A percentile compares a stretch with the other conserved stretches of the same genome.
Conservation (phyloP, 2,797 vertebrate genomes). For the Chaenodraco wilsoni region DNA sequence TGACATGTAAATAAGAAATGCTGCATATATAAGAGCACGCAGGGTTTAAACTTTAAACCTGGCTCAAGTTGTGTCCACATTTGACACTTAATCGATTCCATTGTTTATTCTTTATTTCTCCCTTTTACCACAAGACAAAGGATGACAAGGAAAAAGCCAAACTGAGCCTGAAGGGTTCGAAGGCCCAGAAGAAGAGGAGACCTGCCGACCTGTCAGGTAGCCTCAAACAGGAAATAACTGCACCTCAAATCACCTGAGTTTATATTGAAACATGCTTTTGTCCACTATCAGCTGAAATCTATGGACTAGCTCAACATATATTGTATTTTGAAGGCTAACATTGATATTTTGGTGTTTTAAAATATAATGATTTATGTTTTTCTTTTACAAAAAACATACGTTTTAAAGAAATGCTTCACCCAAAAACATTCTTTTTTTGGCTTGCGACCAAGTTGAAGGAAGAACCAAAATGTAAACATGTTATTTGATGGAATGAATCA, state of each 20-base stretch:
- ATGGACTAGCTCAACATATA: neutral
- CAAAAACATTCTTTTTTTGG: too few relatives aligned
- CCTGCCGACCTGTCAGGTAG: conserved; percentile 85
- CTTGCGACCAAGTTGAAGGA: too few relatives aligned
- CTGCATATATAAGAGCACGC: neutral
- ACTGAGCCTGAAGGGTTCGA: conserved; percentile 75
- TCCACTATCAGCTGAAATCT: neutral
- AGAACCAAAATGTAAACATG: too few relatives aligned
- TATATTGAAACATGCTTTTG: neutral
- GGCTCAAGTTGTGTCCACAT: neutral
- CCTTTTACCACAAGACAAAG: conserved; percentile 57
- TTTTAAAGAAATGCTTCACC: neutral
- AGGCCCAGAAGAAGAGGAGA: conserved; percentile 84
- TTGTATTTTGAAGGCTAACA: neutral
- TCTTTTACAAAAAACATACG: too few relatives aligned
- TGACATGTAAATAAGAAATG: neutral
- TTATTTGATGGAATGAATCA: too few relatives aligned
- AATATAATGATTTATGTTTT: neutral
- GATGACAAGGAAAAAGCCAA: conserved; percentile 84
- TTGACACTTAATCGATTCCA: neutral
- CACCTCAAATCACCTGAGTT: neutral
- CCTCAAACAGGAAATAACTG: neutral
- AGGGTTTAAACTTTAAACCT: neutral
- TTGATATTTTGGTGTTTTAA: neutral
- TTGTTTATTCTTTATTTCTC: conserved; percentile 8